A percentile compares a stretch with the other conserved stretches of the same genome.
phyloP scores from a whole-genome alignment of 1,140 invertebrate genomes.

The Heliothis subflexa region DNA sequence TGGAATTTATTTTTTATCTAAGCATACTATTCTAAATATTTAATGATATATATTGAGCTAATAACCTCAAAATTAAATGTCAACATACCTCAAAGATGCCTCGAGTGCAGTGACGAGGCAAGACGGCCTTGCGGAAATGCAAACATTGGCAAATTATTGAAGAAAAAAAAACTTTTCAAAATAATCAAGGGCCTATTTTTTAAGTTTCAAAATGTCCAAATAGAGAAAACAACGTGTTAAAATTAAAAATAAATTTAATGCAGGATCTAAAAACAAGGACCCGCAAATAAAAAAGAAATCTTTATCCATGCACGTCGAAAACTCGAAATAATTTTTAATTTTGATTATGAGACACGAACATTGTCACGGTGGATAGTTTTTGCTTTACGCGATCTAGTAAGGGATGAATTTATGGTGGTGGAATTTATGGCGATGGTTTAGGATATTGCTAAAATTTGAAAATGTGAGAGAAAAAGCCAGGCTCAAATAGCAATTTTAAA shows the following conservation, averaged over 20 bases:
- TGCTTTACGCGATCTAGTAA: too few relatives aligned
- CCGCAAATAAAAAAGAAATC: too few relatives aligned
- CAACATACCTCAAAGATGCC: not conserved
- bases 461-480: not conserved
- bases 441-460: not conserved
- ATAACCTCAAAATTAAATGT: not conserved
- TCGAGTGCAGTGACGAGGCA: slow-evolving; percentile 3
- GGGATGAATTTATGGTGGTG: too few relatives aligned
- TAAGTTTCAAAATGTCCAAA: not conserved
- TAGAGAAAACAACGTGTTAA: not conserved
- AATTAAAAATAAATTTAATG: not conserved
- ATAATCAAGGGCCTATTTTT: not conserved
- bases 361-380: too few relatives aligned
- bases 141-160: not conserved
- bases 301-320: too few relatives aligned
- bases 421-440: too few relatives aligned
- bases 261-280: too few relatives aligned
- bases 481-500: not conserved
- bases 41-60: too few relatives aligned
- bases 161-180: not conserved
- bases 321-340: too few relatives aligned
- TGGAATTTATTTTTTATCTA: too few relatives aligned
- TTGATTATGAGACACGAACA: too few relatives aligned
- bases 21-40: too few relatives aligned
- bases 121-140: not conserved